Evolutionary conservation across 2,797 vertebrate species (phyloP), one percentile per base, ranked within the genome.

Genomic region (Harpagifer antarcticus): DNA sequence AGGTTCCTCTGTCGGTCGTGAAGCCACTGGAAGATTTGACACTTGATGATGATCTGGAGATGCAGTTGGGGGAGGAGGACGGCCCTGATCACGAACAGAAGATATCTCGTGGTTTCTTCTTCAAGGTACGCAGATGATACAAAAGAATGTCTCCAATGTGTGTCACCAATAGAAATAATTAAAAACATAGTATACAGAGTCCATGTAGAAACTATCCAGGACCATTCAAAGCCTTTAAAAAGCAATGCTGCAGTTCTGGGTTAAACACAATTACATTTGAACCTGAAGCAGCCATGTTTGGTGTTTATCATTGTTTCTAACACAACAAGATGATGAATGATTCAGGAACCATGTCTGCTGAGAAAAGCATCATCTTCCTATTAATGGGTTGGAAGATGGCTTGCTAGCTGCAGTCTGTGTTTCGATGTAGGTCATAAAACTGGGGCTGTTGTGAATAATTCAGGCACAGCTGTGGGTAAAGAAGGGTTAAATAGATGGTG

Each of bases 71-170:
- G 80, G 92, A 67, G 76, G 78, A 15, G 74, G 97, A 98, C 49
- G 93, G 88, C 20, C 72, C 84, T 37, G 96, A 97, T 16, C 96
- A 97, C 15, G 97, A 98, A 43, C 97, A 98, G 91, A 99, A 96
- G 90, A 93, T 96, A 47, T 97, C 96, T 89, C 97, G 95, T 70
- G 98, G 98, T 57, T 99, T 99, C 94, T 99, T 99, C 88, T 99
- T 99, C 73, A 99, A 99, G 96, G 98, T 99, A 93, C 68, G 45
- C 37, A 17, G 16, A 33, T 40, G 3, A 59, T 70, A 53, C 15
- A 4, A 54, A 64, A 31, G n/a, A 19, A 17, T 55, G 13, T 53
- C 23, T 33, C 17, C 14, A 31, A 7, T 31, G 14, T 62, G 12
- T 49, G 12, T 33, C 33, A 49, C 1, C 23, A 42, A n/a, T 58